Base-by-base conservation (phyloP, 2,113 vertebrate species). In the Entosphenus tridentatus region DNA sequence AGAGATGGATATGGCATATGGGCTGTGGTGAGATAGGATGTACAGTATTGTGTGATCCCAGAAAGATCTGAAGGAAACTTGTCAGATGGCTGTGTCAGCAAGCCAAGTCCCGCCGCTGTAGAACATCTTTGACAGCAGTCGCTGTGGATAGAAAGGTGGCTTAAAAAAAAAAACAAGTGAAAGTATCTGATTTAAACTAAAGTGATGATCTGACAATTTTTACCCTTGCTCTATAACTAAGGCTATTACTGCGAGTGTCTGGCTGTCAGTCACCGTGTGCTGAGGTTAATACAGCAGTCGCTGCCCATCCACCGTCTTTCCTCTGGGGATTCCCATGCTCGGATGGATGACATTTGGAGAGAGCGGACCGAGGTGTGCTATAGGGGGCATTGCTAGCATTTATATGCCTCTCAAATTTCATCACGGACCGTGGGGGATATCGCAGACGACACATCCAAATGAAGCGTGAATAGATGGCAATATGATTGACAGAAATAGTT, bases 371-470 rank as follows among this genome's bases (percentile, higher is more conserved):
- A 9, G 62, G 62, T 65, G n/a, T 9, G 62, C 62, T 65, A 39
- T 39, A 39, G 79, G 82, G 82, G 82, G 77, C 80, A 83, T 84
- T 83, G 82, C 70, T 57, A 71, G 65, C 9, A 57, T 67, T 68
- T 67, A 71, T 12, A 81, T 79, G 80, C 84, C 83, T 81, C 85
- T 85, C 82, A 82, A 83, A 83, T 84, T 83, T 81, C 88, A 83
- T 96, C 88, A 97, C 83, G 84, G 83, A 83, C 82, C 84, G 21
- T 77, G 81, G 85, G 83, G 86, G 87, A 91, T 92, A 97, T 97
- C 96, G 88, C 85, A 79, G 89, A 87, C 88, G 93, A 96, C 91
- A 90, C 81, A 80, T 84, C 84, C 88, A 93, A 95, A 97, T 96
- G 88, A 92, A 89, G 86, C 85, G 87, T 87, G 96, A 96, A 95